phyloP scores from a whole-genome alignment of 37 sponge, comb jelly and placozoan species.

The Theonella swinhoei region DNA sequence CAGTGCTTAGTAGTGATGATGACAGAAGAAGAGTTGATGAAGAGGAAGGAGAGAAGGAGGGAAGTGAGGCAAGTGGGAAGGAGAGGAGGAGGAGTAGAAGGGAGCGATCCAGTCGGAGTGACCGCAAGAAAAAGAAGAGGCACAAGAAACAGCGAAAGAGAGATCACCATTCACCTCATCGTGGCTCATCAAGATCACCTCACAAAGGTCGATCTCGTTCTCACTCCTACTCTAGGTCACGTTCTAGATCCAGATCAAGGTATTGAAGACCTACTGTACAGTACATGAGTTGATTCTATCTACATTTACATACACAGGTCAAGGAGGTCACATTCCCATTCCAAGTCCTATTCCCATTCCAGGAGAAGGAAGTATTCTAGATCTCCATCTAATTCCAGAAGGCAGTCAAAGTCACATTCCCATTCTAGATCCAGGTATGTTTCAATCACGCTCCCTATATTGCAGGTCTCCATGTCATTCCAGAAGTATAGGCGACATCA shows the following conservation, averaged over 20 bases:
- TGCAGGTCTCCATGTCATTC: neutral
- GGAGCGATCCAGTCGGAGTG: neutral
- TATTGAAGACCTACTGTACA: too few species aligned
- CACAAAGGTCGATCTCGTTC: neutral
- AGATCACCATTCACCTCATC: neutral
- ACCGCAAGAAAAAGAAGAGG: neutral
- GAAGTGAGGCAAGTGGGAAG: neutral
- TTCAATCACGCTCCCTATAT: neutral
- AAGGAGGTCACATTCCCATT: neutral
- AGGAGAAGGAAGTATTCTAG: neutral
- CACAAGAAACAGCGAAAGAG: neutral
- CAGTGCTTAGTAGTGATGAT: too few species aligned
- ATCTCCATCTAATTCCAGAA: neutral
- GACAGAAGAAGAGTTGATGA: neutral
- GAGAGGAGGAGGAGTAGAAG: neutral
- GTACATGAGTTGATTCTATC: neutral
- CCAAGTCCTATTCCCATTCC: neutral
- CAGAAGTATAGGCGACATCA: neutral
- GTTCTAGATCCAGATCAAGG: neutral
- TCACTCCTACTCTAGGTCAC: neutral
- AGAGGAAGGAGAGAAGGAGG: neutral
- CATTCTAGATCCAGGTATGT: slow-evolving; percentile 4
- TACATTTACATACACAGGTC: neutral
- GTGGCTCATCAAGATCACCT: too few species aligned
- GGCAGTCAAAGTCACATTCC: slow-evolving; percentile 29